Percentiles rank a stretch among this genome's conserved stretches.
Evolutionary conservation across 2,797 vertebrate species (phyloP).

Genomic region (Erpetoichthys calabaricus): DNA sequence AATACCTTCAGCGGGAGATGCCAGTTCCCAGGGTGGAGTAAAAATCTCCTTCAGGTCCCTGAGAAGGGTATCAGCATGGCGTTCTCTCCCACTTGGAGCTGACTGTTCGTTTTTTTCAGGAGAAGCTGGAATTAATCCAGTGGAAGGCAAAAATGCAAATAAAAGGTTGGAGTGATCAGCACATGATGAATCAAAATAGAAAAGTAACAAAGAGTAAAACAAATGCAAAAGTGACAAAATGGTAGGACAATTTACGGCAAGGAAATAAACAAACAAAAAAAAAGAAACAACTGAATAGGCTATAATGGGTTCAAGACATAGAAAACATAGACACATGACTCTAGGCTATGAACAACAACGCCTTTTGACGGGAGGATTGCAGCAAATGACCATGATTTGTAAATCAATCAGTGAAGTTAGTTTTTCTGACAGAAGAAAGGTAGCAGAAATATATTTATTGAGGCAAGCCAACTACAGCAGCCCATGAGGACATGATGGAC

Average conservation of each 20-base stretch:
- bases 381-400: too few relatives aligned
- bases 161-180: conserved; percentile 6
- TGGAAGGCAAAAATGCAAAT: conserved; percentile 23
- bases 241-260: not conserved
- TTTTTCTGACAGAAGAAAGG: too few relatives aligned
- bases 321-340: too few relatives aligned
- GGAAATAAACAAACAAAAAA: not conserved
- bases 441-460: too few relatives aligned
- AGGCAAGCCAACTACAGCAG: too few relatives aligned
- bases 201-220: not conserved
- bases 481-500: too few relatives aligned
- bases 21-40: conserved; percentile 55
- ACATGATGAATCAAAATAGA: conserved; percentile 5
- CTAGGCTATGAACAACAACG: too few relatives aligned
- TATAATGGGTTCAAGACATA: too few relatives aligned
- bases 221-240: not conserved
- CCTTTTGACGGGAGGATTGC: too few relatives aligned
- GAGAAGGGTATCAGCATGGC: conserved; percentile 51
- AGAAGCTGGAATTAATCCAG: conserved; percentile 32
- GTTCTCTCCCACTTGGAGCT: conserved; percentile 42
- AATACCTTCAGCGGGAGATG: conserved; percentile 55
- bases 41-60: conserved; percentile 64
- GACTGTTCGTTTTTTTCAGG: conserved; percentile 42
- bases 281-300: too few relatives aligned
- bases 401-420: too few relatives aligned